These are phyloP conservation scores for Herpailurus yagouaroundi DNA, from an alignment of 2,113 vertebrate species.

Conservation along the genomic window DNA sequence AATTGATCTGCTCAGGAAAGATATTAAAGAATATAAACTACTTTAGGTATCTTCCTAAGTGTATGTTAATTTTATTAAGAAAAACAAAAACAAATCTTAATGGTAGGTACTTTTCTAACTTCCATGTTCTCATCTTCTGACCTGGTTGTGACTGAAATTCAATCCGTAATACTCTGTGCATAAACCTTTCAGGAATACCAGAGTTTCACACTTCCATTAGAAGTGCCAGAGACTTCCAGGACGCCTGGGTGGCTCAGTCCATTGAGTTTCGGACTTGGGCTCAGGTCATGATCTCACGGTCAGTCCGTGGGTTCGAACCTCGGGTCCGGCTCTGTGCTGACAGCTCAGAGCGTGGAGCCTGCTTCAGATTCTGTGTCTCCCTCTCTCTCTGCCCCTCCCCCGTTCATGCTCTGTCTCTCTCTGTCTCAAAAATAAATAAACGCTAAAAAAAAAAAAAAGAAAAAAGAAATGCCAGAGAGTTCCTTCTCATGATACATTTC, in stretches of 20 bases:
- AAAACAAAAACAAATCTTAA: neutral
- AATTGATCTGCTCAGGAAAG: neutral
- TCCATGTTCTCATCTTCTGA: neutral
- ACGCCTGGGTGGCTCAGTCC: too few species aligned
- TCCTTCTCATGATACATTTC: slow-evolving; percentile 33
- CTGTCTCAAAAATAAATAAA: too few species aligned
- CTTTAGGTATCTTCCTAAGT: neutral
- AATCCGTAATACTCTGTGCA: neutral
- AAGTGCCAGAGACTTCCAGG: neutral
- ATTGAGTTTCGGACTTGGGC: too few species aligned
- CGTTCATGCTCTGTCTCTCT: too few species aligned
- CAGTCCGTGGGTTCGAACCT: too few species aligned
- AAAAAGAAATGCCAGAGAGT: neutral
- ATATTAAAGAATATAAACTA: neutral
- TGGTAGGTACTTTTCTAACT: neutral
- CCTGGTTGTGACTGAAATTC: neutral
- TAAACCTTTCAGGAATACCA: neutral
- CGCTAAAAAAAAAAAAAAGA: too few species aligned
- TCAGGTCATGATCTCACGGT: too few species aligned
- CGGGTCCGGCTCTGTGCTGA: too few species aligned
- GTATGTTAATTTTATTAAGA: neutral
- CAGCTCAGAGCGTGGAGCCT: too few species aligned
- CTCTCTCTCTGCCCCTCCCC: too few species aligned
- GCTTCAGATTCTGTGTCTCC: too few species aligned
- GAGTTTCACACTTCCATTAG: neutral